Evolutionary conservation across 2,888 invertebrate species (phyloP).

Genomic region (Antitype chi): DNA sequence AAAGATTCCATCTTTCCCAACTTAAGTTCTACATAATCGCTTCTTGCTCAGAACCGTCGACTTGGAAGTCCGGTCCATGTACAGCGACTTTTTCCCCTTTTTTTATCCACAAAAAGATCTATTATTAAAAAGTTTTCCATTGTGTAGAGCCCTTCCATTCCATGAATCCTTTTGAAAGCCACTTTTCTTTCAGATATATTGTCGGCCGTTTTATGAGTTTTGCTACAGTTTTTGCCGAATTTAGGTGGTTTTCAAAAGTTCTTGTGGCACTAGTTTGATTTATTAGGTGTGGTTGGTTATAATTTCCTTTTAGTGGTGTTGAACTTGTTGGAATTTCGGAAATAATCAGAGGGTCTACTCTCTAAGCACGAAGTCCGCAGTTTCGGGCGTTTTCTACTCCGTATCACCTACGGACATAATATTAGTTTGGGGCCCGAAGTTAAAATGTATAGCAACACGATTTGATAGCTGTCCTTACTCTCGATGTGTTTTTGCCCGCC

Average conservation of each 20-base stretch:
- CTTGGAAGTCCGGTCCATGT: conserved; percentile 14
- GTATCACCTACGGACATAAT: no score
- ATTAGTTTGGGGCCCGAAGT: no score
- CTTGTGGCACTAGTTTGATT: conserved; percentile 30
- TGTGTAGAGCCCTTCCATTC: conserved; percentile 38
- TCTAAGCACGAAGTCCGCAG: no score
- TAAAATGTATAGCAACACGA: no score
- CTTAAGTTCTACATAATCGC: conserved; percentile 8
- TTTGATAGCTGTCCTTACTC: no score
- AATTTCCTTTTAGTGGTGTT: conserved; percentile 6
- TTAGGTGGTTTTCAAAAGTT: conserved; percentile 20
- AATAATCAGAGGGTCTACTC: no score
- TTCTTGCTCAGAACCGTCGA: conserved; percentile 8
- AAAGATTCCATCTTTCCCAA: not conserved
- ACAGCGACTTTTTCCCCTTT: not conserved
- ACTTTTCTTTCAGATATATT: conserved; percentile 48
- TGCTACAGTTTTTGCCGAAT: conserved; percentile 35
- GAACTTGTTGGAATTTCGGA: conserved; percentile 7
- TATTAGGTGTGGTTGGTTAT: conserved; percentile 14
- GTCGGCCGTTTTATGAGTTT: conserved; percentile 44
- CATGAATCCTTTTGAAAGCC: conserved; percentile 43
- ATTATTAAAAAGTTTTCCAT: conserved; percentile 56
- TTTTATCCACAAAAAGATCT: conserved; percentile 36
- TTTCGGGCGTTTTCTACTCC: no score
- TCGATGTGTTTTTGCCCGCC: no score